These are phyloP conservation scores for Mactromeris polynyma DNA, from an alignment of 2,888 invertebrate species.

Conservation along the genomic window DNA sequence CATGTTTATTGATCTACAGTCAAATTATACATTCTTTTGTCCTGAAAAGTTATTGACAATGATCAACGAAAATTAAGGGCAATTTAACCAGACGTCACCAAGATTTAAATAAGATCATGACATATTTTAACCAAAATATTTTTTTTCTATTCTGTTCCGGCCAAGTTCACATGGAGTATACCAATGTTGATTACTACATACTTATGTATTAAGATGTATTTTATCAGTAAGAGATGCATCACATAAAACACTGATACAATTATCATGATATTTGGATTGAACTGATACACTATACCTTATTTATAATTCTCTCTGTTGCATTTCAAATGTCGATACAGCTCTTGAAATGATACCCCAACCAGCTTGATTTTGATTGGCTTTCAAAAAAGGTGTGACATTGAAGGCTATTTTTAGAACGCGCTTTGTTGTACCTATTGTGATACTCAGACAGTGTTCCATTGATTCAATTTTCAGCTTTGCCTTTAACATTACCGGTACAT, in stretches of 20 bases:
- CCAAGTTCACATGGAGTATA: no score
- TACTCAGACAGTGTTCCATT: neutral
- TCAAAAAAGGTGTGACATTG: neutral
- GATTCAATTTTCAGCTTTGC: constrained; percentile 48
- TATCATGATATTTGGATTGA: neutral
- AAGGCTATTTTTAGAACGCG: neutral
- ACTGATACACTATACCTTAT: no score
- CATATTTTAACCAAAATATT: no score
- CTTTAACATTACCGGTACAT: constrained; percentile 40
- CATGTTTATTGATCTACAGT: neutral
- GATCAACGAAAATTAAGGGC: no score
- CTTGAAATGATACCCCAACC: neutral
- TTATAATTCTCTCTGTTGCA: no score
- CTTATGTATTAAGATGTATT: no score
- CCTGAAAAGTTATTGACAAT: neutral
- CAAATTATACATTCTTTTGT: neutral
- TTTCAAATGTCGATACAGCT: neutral
- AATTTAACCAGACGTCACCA: no score
- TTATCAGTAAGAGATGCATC: no score
- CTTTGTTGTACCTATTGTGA: neutral
- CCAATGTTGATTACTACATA: no score
- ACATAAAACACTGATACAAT: neutral
- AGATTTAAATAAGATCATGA: no score
- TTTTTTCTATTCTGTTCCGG: no score
- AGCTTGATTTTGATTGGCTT: neutral